These are phyloP conservation scores for Ciconia stormi DNA, from an alignment of 2,113 vertebrate genomes.

Conservation along the genomic window DNA sequence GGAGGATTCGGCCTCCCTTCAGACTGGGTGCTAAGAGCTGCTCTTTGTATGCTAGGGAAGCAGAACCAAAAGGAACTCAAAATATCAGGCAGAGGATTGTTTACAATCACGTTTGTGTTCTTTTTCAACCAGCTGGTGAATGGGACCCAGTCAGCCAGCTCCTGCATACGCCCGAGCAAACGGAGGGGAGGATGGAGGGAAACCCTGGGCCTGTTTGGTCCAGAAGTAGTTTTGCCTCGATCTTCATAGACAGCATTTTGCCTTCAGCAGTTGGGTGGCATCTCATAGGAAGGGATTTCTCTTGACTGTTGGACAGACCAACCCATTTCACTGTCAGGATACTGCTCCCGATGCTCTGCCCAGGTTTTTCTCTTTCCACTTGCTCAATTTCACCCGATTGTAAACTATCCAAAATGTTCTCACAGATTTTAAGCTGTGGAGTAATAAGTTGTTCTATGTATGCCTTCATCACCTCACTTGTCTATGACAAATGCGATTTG, in stretches of 20 bases:
- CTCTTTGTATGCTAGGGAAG: not conserved
- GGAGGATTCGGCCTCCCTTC: not conserved
- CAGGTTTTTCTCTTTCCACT: not conserved
- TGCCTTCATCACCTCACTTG: not conserved
- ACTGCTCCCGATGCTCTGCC: not conserved
- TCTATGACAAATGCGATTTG: not conserved
- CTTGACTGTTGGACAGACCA: no score
- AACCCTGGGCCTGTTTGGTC: not conserved
- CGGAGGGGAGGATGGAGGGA: not conserved
- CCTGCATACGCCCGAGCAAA: not conserved
- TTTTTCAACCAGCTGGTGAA: not conserved
- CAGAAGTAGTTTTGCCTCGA: not conserved
- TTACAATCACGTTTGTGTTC: not conserved
- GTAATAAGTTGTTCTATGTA: no score
- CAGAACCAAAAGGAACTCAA: not conserved
- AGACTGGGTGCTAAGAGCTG: not conserved
- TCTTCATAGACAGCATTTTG: not conserved
- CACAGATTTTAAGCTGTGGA: not conserved
- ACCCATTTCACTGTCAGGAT: rapidly evolving
- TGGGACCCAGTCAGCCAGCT: not conserved
- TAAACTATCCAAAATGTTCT: not conserved
- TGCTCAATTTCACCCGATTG: not conserved
- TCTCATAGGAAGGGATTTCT: not conserved
- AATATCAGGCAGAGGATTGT: not conserved
- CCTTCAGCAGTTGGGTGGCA: no score